Conservation (phyloP, 2,797 vertebrate genomes). For the Artibeus jamaicensis region DNA sequence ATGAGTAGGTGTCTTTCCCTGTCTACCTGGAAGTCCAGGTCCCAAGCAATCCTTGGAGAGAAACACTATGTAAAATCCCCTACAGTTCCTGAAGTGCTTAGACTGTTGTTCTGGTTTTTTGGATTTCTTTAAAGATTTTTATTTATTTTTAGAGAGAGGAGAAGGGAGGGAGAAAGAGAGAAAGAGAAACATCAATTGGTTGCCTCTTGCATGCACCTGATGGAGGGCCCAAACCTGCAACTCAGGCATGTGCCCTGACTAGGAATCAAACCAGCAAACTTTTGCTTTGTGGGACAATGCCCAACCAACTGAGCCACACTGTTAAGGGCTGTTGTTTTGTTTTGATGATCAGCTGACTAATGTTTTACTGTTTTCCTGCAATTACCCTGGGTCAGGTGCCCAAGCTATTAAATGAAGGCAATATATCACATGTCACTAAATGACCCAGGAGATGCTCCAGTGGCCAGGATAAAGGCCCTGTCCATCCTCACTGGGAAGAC, state of each 20-base stretch:
- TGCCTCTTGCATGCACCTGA: no score
- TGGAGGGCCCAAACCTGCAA: no score
- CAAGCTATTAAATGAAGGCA: slow-evolving; percentile 5
- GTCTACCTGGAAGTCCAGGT: background rate
- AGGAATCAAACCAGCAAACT: background rate
- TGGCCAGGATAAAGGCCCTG: background rate
- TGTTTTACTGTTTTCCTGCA: background rate
- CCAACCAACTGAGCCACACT: background rate
- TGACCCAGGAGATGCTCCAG: background rate
- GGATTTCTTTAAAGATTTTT: no score
- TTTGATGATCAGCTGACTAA: slow-evolving; percentile 53
- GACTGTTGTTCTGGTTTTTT: slow-evolving; percentile 18
- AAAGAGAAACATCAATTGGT: no score
- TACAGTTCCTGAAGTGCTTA: background rate
- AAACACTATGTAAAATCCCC: background rate
- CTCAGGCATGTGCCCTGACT: no score
- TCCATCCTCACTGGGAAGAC: background rate
- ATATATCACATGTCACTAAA: background rate
- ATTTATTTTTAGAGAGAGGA: no score
- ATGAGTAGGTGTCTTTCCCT: background rate
- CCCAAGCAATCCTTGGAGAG: background rate
- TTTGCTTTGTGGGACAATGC: background rate
- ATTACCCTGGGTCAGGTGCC: slow-evolving; percentile 45
- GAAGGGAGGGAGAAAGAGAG: no score
- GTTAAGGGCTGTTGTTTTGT: background rate